These are phyloP conservation scores for Eurypyga helias DNA, from an alignment of 2,113 vertebrate genomes.

Conservation along the genomic window DNA sequence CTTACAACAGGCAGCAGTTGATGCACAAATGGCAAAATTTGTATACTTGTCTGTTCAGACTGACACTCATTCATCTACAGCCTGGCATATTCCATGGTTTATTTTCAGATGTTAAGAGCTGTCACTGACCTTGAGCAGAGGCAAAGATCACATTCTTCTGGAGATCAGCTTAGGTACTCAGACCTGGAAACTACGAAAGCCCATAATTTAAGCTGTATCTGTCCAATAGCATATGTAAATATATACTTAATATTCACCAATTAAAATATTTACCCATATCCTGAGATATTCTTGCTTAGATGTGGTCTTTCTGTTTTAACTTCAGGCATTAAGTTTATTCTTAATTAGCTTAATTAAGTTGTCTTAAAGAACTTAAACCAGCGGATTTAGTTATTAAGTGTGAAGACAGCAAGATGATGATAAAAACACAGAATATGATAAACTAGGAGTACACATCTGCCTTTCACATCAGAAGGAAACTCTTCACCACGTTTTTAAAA, in stretches of 20 bases:
- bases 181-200: not conserved
- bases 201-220: not conserved
- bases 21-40: not conserved
- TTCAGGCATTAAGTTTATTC: not conserved
- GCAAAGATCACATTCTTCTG: not conserved
- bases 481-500: not conserved
- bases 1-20: not conserved
- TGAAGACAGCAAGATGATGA: not conserved
- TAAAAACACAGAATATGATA: not conserved
- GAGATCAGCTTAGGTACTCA: not conserved
- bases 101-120: not conserved
- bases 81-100: not conserved
- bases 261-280: not conserved
- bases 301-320: not conserved
- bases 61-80: not conserved
- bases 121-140: not conserved
- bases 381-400: not conserved
- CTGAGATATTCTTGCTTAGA: not conserved
- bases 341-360: not conserved
- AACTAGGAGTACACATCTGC: not conserved
- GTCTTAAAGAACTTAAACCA: not conserved
- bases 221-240: not conserved
- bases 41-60: not conserved
- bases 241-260: not conserved
- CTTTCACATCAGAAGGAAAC: not conserved